Base-by-base conservation (phyloP, 2,797 vertebrate genomes). In the Hypotaenidia philippensis region DNA sequence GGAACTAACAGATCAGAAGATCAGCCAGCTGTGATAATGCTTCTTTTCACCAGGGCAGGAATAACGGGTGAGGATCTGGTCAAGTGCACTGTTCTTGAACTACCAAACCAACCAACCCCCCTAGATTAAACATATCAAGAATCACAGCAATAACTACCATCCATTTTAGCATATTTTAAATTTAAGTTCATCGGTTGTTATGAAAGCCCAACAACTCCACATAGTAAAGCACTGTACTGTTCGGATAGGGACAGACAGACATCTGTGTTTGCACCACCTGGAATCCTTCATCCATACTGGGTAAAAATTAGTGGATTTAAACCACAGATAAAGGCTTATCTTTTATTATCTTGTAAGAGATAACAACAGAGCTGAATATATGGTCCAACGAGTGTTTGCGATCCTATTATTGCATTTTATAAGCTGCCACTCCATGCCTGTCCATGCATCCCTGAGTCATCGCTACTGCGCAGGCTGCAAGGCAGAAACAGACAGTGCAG, bases 321-420 rank as follows among this genome's bases (percentile, higher is more conserved):
- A 61, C 29, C 8, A 29, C 0, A 0, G 60, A 83, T 64, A 66
- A 92, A 94, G 19, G 12, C 71, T 93, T 84, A 49, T 56, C 64
- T 77, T 80, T 90, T 15, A 56, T 84, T 81, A 29, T 61, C 65
- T 78, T 49, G 31, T 40, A 65, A 59, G 25, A 69, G 66, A 63
- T 52, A 82, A 63, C n/a, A 93, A 55, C 66, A 77, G 80, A 83
- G 27, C 56, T 83, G 44, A 81, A 53, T 4, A n/a, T 63, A 86
- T 5, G 31, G 64, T 60, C 53, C 8, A 3, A 20, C 34, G 57
- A 86, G 65, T 17, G 40, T 70, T 87, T 88, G 68, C 11, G 29
- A 38, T 71, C 3, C 0, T 57, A 68, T 66, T 80, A 71, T 11
- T 71, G 53, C 64, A 87, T 72, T 86, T 86, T 59, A 38, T 75